A percentile compares a stretch with the other conserved stretches of the same genome.
These are phyloP conservation scores for Lepilemur septentrionalis DNA, from an alignment of 2,797 vertebrate species.

Conservation along the genomic window DNA sequence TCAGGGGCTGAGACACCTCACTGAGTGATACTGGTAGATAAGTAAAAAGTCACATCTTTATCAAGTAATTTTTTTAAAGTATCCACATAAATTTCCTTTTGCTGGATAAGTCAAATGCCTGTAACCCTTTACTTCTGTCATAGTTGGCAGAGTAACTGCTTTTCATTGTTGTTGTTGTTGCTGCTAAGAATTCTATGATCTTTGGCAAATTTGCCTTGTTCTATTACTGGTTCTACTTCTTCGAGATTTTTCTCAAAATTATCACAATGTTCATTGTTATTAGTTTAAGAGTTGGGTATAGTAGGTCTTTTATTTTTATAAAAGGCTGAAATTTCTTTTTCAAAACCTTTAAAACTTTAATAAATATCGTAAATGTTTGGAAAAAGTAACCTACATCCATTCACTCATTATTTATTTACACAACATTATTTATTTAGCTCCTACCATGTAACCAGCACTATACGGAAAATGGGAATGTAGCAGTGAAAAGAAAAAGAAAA, in stretches of 20 bases:
- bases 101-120: conserved; percentile 18
- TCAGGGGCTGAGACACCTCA: neutral
- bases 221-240: conserved; percentile 6
- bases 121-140: conserved; percentile 32
- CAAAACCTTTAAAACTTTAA: neutral
- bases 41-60: neutral
- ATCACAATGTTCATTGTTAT: neutral
- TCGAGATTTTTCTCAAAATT: conserved; percentile 45
- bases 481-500: neutral
- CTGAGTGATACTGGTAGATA: neutral
- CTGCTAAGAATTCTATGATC: neutral
- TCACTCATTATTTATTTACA: neutral
- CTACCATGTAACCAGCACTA: neutral
- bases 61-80: neutral
- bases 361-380: neutral
- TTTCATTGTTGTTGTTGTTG: neutral
- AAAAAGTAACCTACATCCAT: neutral
- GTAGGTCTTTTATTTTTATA: neutral
- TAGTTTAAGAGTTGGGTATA: neutral
- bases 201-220: conserved; percentile 14
- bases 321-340: neutral
- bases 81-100: conserved; percentile 40
- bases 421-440: neutral
- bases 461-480: neutral
- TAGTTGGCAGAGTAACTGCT: conserved; percentile 62